phyloP scores from a whole-genome alignment of 2,888 invertebrate species.

The Ashinkailepas kermadecensis region DNA sequence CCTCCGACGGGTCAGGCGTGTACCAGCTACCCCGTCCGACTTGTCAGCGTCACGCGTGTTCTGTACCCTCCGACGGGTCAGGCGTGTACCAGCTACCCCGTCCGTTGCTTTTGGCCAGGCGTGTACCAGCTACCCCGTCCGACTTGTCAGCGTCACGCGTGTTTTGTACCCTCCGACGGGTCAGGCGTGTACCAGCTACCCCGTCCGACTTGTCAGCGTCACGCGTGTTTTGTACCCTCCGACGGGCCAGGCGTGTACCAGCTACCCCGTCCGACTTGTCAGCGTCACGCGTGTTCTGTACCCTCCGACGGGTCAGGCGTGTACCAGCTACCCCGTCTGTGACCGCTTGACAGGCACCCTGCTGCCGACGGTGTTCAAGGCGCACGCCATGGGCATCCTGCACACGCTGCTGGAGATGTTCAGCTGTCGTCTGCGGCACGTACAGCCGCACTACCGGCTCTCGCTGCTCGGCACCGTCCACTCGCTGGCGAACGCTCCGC shows the following conservation, averaged over 20 bases:
- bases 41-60: no score
- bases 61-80: neutral
- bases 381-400: slow-evolving; percentile 90
- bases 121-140: no score
- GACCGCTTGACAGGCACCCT: slow-evolving; percentile 58
- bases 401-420: slow-evolving; percentile 95
- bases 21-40: neutral
- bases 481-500: slow-evolving; percentile 80
- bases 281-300: no score
- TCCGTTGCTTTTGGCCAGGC: no score
- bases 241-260: no score
- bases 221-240: no score
- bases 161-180: no score
- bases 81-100: neutral
- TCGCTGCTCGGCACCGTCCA: slow-evolving; percentile 86
- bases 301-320: neutral
- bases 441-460: slow-evolving; percentile 89
- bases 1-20: neutral
- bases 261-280: no score
- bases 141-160: no score
- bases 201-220: no score
- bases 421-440: slow-evolving; percentile 90
- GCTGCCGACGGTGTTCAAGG: slow-evolving; percentile 81
- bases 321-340: neutral
- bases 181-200: no score